phyloP scores from a whole-genome alignment of 2,113 vertebrate genomes.

The Takifugu flavidus region DNA sequence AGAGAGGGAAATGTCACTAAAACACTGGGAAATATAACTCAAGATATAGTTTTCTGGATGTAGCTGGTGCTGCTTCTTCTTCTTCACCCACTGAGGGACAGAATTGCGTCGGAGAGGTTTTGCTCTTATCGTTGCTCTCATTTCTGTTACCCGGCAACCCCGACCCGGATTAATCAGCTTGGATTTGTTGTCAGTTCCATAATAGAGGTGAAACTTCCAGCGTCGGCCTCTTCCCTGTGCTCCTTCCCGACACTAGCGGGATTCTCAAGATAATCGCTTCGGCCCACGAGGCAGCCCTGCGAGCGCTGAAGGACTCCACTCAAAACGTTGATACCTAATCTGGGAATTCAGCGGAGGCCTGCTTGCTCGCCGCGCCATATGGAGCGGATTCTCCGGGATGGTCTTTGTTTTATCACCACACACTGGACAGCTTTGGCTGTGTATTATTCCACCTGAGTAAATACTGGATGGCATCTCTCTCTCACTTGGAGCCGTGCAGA shows the following conservation, averaged over 20 bases:
- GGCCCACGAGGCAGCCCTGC: background rate
- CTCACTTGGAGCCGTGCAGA: constrained; percentile 68
- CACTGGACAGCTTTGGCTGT: constrained; percentile 76
- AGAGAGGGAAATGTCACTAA: background rate
- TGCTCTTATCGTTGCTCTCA: no score
- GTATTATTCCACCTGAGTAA: constrained; percentile 94
- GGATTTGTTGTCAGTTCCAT: background rate
- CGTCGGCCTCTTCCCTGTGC: background rate
- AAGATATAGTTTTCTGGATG: background rate
- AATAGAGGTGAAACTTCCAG: background rate
- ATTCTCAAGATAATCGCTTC: constrained; percentile 16
- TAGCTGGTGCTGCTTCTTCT: constrained; percentile 2
- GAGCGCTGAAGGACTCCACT: constrained; percentile 36
- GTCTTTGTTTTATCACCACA: constrained; percentile 83
- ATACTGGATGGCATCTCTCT: constrained; percentile 82
- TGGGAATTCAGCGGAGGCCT: constrained; percentile 62
- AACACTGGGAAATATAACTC: constrained; percentile 1
- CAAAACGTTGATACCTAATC: constrained; percentile 54
- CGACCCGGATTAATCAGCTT: background rate
- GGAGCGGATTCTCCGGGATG: constrained; percentile 84
- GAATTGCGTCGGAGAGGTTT: background rate
- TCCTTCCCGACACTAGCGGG: background rate
- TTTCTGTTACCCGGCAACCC: no score
- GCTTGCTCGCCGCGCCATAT: constrained; percentile 68
- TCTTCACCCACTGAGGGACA: constrained; percentile 7